Evolutionary conservation across 2,888 invertebrate species (phyloP), one percentile per base, ranked within the genome.

Genomic region (Epinotia brunnichana): DNA sequence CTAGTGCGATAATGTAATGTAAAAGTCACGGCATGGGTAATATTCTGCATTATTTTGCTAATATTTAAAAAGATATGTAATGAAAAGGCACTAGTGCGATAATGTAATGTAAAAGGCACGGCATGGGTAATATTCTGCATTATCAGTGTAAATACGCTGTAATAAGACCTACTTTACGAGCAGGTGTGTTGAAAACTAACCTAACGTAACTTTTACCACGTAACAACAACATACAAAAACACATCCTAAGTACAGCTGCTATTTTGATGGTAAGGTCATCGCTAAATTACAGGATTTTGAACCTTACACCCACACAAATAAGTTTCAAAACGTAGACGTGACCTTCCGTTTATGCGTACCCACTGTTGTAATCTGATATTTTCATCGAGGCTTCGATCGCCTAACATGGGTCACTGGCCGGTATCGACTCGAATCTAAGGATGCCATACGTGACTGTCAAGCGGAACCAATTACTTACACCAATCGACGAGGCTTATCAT

Each of bases 391-490:
- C 61, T 56, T 57, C 51, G 51, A 64, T 64, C 64, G 21, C 24
- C 70, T 64, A 59, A 39, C 51, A 13, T 64, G 59, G 57, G 70
- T 64, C 70, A 64, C 48, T 59, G 39, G 62, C 54, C 54, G 44
- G 11, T 57, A 63, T 70, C 57, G 70, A 64, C 51, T 17, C 9
- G 19, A 64, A 19, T 41, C 59, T 51, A 59, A 64, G 41, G 59
- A 70, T 64, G 59, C 66, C 66, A 71, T 35, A 71, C 66, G 66
- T 71, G 70, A 60, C 66, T 39, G 53, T 53, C 24, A 59, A 64
- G 15, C 29, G 48, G 56, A 17, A 21, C 35, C 70, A 53, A 60
- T 60, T 59, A 41, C 62, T 54, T 64, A 54, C 29, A 48, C 63
- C 53, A 39, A 54, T 64, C 64, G 15, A 39, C 19, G 54, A 53